Percentiles rank a stretch among this genome's conserved stretches.
Conservation (phyloP, 2,888 invertebrate species). For the Oxycera nigricornis region DNA sequence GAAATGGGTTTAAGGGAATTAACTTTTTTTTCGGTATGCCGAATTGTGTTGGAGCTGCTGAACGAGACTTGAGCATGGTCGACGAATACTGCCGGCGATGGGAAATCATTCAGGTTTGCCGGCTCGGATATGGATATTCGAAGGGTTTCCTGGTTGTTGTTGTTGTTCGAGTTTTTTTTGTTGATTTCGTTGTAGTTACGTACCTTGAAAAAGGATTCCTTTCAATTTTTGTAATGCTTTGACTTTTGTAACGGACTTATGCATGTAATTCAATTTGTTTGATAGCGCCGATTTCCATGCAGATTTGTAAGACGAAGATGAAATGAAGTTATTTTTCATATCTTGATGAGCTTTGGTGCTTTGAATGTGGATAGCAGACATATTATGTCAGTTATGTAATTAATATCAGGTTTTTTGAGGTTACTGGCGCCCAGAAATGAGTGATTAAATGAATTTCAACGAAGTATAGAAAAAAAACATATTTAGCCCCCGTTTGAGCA, state of each 20-base stretch:
- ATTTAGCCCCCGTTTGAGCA: no score
- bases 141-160: constrained; percentile 29
- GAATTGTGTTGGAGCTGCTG: constrained; percentile 10
- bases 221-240: constrained; percentile 37
- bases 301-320: background rate
- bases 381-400: no score
- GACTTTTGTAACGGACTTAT: constrained; percentile 33
- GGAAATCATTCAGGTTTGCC: constrained; percentile 26
- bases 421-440: no score
- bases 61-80: background rate
- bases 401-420: no score
- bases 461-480: no score
- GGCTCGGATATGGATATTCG: constrained; percentile 33
- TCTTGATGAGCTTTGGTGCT: background rate
- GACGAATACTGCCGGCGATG: constrained; percentile 4
- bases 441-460: no score
- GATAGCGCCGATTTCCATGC: constrained; percentile 3
- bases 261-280: constrained; percentile 33
- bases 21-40: constrained; percentile 34
- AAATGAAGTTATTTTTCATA: constrained; percentile 17
- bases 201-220: constrained; percentile 23
- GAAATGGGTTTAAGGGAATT: constrained; percentile 39
- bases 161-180: no score
- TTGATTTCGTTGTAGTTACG: constrained; percentile 6
- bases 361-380: no score